Base-by-base conservation (phyloP, 2,888 invertebrate genomes). In the Gymnosoma rotundatum region DNA sequence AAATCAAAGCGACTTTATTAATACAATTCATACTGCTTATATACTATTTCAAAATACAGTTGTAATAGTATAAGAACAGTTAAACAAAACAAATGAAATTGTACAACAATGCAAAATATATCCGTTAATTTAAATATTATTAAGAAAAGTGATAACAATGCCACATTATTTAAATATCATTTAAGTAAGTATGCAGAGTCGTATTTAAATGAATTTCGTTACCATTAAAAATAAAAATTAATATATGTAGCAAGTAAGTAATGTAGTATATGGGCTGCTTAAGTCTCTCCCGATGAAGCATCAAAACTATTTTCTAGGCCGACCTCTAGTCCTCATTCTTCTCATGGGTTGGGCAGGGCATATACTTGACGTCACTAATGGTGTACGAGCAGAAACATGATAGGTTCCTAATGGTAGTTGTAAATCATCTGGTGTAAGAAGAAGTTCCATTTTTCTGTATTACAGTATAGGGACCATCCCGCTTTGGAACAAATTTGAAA, bases 401-500 rank as follows among this genome's bases (percentile, higher is more conserved):
- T 25, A 25, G 25, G 25, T 25, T 25, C 45, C 78, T 8, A 83
- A 12, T 50, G 74, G 58, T 7, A 76, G 6, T 18, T n/a, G 38
- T 1, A 67, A 8, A 25, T 67, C 61, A 50, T 76, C 75, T 48
- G 0, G 25, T n/a, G 18, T 70, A 70, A 7, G 58, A 48, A 2
- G 83, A 87, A 18, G 88, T 82, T 7, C 89, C 78, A 16, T 88
- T 85, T 66, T 64, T 78, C 18, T 80, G 63, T 38, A 87, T 72
- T 16, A 80, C 72, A 1, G 61, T 21, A 12, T 83, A 80, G 14
- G 76, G 75, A 7, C 83, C 79, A 76, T 89, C 89, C 32, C 89
- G 80, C 61, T 87, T 86, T n/a, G 89, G 89, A 52, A 87, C 86
- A 61, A 90, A 88, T 70, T 90, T 90, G 0, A 88, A 83, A 20